Evolutionary conservation across 1,140 invertebrate species (phyloP), one percentile per base, ranked within the genome.

Genomic region (Drosophila virilis): DNA sequence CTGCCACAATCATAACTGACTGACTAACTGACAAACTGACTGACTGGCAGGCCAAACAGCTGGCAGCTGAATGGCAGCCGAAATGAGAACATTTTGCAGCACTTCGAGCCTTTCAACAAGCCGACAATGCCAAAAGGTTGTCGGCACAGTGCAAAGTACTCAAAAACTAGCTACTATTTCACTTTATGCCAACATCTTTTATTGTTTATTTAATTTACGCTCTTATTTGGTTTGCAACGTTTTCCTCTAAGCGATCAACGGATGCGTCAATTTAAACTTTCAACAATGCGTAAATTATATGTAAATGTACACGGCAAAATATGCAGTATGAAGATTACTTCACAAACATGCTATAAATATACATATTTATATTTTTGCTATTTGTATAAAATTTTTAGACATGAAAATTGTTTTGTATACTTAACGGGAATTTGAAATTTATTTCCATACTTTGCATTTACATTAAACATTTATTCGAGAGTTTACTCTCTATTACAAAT

Each of bases 201-300:
- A 57, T 72, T 74, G 72, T 80, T 79, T 66, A 76, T 64, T 76
- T 59, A 64, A 80, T 72, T 80, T 76, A 46, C 58, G 37, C 45
- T 66, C 46, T 80, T 80, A 65, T 35, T 64, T 70, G 57, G 37
- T 80, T 57, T 51, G 55, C 28, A 75, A 74, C 13, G 72, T 78
- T 78, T 33, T 8, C 8, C 12, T 8, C 32, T 8, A 13, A 12
- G 15, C 52, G 33, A 35, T 52, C 32, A 38, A 37, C 48, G n/a
- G 2, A 22, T 1, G 17, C 48, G 35, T 40, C 37, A 42, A 28
- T 17, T 57, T 22, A 38, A 17, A 15, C 33, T 6, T 38, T 9
- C 5, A 38, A 37, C 9, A 35, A 35, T 10, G 33, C 54, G 13
- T n/a, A 28, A 48, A 28, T 12, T 6, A 48, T 22, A 17, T 12